These are phyloP conservation scores for Zosterops borbonicus DNA, from an alignment of 2,113 vertebrate genomes.

Conservation along the genomic window DNA sequence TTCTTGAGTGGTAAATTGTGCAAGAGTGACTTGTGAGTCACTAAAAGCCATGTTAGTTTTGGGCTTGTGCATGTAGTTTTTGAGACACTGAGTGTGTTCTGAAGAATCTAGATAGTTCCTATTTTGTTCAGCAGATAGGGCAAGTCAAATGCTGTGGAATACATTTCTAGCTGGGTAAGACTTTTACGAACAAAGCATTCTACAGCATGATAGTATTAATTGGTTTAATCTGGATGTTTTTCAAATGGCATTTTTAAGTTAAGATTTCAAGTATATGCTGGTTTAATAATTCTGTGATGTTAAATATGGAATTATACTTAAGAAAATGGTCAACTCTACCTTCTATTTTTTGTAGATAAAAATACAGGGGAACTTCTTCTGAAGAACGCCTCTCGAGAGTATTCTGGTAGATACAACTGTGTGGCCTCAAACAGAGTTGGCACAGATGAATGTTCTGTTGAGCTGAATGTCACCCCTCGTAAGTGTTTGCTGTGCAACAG, in stretches of 20 bases:
- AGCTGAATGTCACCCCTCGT: constrained; percentile 86
- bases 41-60: not conserved
- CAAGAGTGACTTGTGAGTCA: not conserved
- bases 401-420: constrained; percentile 87
- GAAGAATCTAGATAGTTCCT: not conserved
- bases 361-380: constrained; percentile 80
- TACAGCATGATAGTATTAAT: not conserved
- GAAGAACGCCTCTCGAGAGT: constrained; percentile 82
- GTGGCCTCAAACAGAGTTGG: constrained; percentile 84
- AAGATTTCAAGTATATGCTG: not conserved
- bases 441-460: constrained; percentile 82
- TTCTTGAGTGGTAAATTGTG: not conserved
- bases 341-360: constrained; percentile 75
- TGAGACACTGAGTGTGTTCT: not conserved
- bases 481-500: constrained; percentile 67
- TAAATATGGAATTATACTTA: not conserved
- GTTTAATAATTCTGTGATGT: not conserved
- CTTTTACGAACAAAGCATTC: not conserved
- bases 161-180: not conserved
- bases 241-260: not conserved
- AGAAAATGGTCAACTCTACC: not conserved
- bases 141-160: not conserved
- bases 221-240: not conserved
- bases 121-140: not conserved
- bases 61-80: not conserved